A percentile compares a stretch with the other conserved stretches of the same genome.
Evolutionary conservation across 2,888 invertebrate species (phyloP).

Genomic region (Gisinianus flammeolus): DNA sequence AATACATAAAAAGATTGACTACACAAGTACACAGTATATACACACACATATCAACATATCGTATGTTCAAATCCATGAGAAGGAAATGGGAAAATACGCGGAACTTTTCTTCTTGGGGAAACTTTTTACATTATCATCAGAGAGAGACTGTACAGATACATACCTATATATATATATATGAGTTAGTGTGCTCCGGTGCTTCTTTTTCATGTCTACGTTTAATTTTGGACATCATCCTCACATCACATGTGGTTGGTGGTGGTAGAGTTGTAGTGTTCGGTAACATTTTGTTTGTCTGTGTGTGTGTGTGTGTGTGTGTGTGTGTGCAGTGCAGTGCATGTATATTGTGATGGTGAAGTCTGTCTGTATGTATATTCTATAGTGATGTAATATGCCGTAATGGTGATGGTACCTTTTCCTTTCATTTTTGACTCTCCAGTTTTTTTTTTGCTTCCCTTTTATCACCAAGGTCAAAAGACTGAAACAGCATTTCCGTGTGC

Average conservation of each 20-base stretch:
- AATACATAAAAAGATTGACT: no score
- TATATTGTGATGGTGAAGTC: not conserved
- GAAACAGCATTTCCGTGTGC: slow-evolving; percentile 49
- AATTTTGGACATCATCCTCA: slow-evolving; percentile 40
- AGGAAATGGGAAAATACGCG: slow-evolving; percentile 1
- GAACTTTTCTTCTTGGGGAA: slow-evolving; percentile 1
- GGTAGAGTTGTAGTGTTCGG: not conserved
- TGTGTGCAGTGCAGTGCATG: not conserved
- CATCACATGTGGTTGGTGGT: slow-evolving; percentile 31
- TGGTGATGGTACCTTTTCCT: slow-evolving; percentile 18
- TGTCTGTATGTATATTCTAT: slow-evolving; percentile 5
- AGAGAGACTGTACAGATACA: not conserved
- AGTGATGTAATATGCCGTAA: not conserved
- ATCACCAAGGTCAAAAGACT: slow-evolving; percentile 49
- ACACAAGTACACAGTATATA: no score
- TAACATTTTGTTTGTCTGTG: no score
- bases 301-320: no score
- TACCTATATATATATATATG: slow-evolving; percentile 1
- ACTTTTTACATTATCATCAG: no score
- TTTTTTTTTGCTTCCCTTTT: slow-evolving; percentile 45
- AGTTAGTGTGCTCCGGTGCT: slow-evolving; percentile 37
- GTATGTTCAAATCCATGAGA: not conserved
- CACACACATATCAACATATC: not conserved
- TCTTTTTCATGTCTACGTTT: slow-evolving; percentile 30
- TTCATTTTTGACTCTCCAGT: slow-evolving; percentile 33